Evolutionary conservation across 2,888 invertebrate species (phyloP).

Genomic region (Apocheima hispidaria): DNA sequence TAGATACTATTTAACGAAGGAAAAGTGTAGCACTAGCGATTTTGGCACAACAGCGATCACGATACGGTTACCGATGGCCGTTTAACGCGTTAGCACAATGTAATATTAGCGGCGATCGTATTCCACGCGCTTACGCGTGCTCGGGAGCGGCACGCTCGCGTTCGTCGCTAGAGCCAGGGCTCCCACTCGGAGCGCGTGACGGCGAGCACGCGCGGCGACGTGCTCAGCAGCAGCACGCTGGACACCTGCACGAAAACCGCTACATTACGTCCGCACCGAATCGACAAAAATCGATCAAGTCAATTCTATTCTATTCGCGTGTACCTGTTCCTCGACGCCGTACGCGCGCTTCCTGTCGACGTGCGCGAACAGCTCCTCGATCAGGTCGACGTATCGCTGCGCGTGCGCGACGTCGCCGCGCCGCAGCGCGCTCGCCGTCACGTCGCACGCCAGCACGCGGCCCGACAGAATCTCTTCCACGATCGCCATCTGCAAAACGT

Average conservation of each 20-base stretch:
- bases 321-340: conserved; percentile 59
- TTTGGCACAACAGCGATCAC: too few relatives aligned
- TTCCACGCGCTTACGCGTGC: background rate
- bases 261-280: background rate
- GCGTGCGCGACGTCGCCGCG: conserved; percentile 31
- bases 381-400: conserved; percentile 45
- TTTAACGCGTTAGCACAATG: too few relatives aligned
- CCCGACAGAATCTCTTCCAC: conserved; percentile 48
- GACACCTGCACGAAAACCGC: conserved; percentile 11
- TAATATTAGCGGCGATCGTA: too few relatives aligned
- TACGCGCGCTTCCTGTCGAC: conserved; percentile 43
- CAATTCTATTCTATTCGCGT: too few relatives aligned
- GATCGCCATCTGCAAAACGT: conserved; percentile 28
- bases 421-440: conserved; percentile 38
- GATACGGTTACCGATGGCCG: too few relatives aligned
- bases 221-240: conserved; percentile 52
- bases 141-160: too few relatives aligned
- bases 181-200: conserved; percentile 57
- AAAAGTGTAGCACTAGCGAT: too few relatives aligned
- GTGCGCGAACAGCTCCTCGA: conserved; percentile 45
- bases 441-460: conserved; percentile 41
- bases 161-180: conserved; percentile 48
- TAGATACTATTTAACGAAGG: too few relatives aligned
- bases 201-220: conserved; percentile 52
- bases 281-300: too few relatives aligned